A percentile compares a stretch with the other conserved stretches of the same genome.
phyloP scores from a whole-genome alignment of 2,797 vertebrate species.

The Masticophis lateralis region DNA sequence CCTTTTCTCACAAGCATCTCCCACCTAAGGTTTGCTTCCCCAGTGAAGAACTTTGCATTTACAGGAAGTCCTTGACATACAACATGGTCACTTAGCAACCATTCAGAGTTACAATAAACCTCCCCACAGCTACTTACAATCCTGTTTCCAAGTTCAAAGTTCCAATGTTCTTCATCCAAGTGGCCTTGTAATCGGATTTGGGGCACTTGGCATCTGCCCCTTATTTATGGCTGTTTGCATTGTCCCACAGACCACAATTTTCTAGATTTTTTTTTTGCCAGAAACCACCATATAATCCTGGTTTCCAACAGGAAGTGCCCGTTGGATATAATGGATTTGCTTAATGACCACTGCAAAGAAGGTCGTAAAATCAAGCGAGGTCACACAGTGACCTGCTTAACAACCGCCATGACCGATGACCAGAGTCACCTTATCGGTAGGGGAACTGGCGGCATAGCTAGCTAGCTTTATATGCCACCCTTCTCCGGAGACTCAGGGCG shows the following conservation, averaged over 20 bases:
- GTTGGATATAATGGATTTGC: not conserved
- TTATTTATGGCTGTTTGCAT: not conserved
- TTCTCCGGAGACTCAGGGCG: no score
- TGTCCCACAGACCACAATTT: not conserved
- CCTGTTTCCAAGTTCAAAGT: not conserved
- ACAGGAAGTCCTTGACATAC: not conserved
- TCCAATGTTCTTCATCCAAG: not conserved
- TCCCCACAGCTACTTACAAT: not conserved
- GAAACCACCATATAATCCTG: not conserved
- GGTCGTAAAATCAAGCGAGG: not conserved
- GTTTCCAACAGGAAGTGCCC: not conserved
- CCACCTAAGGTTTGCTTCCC: not conserved
- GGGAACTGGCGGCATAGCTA: no score
- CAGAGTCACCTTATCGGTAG: no score
- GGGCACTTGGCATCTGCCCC: not conserved
- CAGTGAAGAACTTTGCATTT: not conserved
- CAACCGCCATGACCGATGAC: no score
- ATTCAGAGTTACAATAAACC: not conserved
- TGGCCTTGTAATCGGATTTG: not conserved
- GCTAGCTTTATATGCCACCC: no score
- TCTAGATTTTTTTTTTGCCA: not conserved
- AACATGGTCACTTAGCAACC: not conserved
- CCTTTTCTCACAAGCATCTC: not conserved
- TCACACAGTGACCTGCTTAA: not conserved
- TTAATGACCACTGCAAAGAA: not conserved